Base-by-base conservation (phyloP, 2,888 invertebrate species). In the Alcis repandata region DNA sequence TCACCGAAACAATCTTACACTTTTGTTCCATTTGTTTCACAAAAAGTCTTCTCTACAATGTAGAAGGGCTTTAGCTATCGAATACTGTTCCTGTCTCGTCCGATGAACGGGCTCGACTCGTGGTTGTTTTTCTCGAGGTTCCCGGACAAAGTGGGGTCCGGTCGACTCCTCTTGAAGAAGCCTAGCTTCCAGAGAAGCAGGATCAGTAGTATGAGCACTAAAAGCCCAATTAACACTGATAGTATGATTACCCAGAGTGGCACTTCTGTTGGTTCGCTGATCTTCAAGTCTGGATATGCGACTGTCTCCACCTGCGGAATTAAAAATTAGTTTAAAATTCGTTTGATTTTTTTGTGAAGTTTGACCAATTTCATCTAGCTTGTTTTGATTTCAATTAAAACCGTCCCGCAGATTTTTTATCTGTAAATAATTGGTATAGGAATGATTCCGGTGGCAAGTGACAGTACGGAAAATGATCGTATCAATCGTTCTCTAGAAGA, bases 201-300 rank as follows among this genome's bases (percentile, higher is more conserved):
- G 46, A 97, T 97, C 56, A 99, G 94, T 2, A 98, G 85, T 40
- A 98, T 95, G 38, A 99, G 93, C 19, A 99, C 93, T 71, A 98
- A 82, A 38, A 99, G 92, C 10, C 99, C 99, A 1, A 96, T 96
- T 63, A 97, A 94, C 57, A 98, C 95, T 38, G 98, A 97, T 54
- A 98, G 94, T 71, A 97, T 95, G 70, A 98, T 97, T 70, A 98
- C 96, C 97, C 98, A 98, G 74, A 97, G 93, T 13, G 97, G 97
- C 8, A 98, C 95, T 69, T 96, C 95, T 20, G 96, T 95, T 22
- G 96, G 95, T 74, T 96, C 95, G 75, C 95, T 96, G 73, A 97
- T 96, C 75, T 96, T 94, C 64, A 97, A 91, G 83, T 97, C 97
- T 54, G 98, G 98, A 87, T 97, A 97, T 0, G 97, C 98, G 53